A percentile compares a stretch with the other conserved stretches of the same genome.
These are phyloP conservation scores for Coelopa pilipes DNA, from an alignment of 2,888 invertebrate genomes.

Conservation along the genomic window DNA sequence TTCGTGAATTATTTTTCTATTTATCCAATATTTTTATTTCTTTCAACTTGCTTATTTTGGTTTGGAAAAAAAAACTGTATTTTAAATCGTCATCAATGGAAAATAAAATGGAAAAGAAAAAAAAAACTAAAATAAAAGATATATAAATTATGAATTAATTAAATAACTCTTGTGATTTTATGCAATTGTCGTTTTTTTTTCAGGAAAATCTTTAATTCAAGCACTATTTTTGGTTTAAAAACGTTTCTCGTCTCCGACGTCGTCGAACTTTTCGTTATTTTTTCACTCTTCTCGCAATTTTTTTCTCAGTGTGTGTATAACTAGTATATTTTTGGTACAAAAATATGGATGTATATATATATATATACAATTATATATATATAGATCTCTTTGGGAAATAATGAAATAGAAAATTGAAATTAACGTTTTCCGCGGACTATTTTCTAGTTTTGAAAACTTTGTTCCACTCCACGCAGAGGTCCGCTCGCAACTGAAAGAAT, in stretches of 20 bases:
- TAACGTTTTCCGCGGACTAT: constrained; percentile 67
- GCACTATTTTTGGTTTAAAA: constrained; percentile 55
- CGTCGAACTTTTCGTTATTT: constrained; percentile 34
- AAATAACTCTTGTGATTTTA: constrained; percentile 37
- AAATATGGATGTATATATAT: constrained; percentile 48
- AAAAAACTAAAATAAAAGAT: constrained; percentile 39
- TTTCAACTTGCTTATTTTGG: constrained; percentile 23
- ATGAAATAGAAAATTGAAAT: constrained; percentile 36
- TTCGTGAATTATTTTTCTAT: constrained; percentile 44
- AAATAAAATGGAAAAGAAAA: constrained; percentile 40
- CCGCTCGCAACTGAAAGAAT: constrained; percentile 68
- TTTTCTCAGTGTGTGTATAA: constrained; percentile 45
- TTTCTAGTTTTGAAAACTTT: constrained; percentile 57
- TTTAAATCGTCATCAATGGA: constrained; percentile 44
- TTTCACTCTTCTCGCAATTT: constrained; percentile 37
- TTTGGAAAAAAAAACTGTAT: constrained; percentile 38
- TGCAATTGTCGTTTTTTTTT: constrained; percentile 31
- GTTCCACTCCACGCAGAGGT: constrained; percentile 68
- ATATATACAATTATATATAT: constrained; percentile 37
- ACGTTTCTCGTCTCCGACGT: constrained; percentile 45
- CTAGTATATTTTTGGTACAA: constrained; percentile 51
- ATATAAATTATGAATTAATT: constrained; percentile 30
- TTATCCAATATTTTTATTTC: constrained; percentile 33
- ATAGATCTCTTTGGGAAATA: constrained; percentile 42
- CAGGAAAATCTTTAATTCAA: constrained; percentile 36